These are phyloP conservation scores for Upupa epops DNA, from an alignment of 2,113 vertebrate species.

Conservation along the genomic window DNA sequence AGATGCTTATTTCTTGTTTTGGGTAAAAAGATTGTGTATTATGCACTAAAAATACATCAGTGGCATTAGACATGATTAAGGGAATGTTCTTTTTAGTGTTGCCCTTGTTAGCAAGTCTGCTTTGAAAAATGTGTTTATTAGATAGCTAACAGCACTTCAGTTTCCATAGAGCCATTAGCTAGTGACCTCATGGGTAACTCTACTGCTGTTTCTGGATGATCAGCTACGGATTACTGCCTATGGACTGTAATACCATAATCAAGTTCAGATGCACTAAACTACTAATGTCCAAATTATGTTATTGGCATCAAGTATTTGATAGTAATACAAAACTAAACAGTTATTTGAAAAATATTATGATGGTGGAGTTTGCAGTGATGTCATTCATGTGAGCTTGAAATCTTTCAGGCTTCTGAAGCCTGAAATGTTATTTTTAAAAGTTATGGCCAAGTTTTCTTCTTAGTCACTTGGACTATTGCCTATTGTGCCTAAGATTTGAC, in stretches of 20 bases:
- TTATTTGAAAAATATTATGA: background rate
- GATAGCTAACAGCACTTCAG: background rate
- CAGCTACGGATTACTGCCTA: background rate
- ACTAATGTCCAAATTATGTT: background rate
- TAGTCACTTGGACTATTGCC: background rate
- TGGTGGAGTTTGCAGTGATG: background rate
- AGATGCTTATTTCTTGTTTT: background rate
- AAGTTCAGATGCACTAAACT: constrained; percentile 8
- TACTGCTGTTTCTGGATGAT: background rate
- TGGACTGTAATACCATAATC: background rate
- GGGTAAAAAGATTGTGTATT: constrained; percentile 5
- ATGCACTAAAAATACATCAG: constrained; percentile 35
- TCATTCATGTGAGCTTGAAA: background rate
- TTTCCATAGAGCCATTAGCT: background rate
- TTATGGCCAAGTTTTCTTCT: background rate
- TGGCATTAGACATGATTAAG: constrained; percentile 8
- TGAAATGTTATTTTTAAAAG: background rate
- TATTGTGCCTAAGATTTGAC: background rate
- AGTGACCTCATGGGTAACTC: background rate
- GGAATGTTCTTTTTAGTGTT: constrained; percentile 28
- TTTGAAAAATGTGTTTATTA: constrained; percentile 42
- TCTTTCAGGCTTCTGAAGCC: too few relatives aligned
- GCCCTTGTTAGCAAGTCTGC: background rate
- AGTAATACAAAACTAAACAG: background rate
- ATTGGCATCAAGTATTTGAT: constrained; percentile 17